These are phyloP conservation scores for Lepus timidus DNA, from an alignment of 2,113 vertebrate species.

Conservation along the genomic window DNA sequence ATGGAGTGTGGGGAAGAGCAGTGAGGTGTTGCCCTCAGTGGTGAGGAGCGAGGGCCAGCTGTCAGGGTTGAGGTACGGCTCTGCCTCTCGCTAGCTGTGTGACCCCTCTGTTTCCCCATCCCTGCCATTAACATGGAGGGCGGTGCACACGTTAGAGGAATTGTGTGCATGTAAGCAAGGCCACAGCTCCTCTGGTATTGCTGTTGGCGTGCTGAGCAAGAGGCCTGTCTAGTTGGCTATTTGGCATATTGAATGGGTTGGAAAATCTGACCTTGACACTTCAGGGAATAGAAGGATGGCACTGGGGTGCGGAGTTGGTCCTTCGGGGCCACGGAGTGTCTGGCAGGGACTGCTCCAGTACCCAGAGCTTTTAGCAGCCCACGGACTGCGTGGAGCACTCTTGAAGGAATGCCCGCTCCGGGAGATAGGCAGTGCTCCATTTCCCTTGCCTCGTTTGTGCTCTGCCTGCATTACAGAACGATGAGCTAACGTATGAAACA, in stretches of 20 bases:
- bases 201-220: accelerated
- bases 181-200: accelerated
- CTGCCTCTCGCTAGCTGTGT: background rate
- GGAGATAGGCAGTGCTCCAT: background rate
- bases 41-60: accelerated
- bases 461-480: background rate
- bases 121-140: background rate
- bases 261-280: background rate
- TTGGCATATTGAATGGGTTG: background rate
- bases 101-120: background rate
- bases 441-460: background rate
- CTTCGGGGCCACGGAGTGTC: background rate
- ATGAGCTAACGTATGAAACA: background rate
- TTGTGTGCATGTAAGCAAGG: background rate
- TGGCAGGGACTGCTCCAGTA: background rate
- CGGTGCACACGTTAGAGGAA: background rate
- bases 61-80: background rate
- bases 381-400: background rate
- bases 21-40: background rate
- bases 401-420: background rate
- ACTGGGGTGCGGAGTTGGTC: background rate
- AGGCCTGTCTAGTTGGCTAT: background rate
- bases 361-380: background rate
- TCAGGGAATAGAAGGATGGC: background rate
- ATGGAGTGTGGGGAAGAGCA: accelerated